A percentile compares a stretch with the other conserved stretches of the same genome.
Evolutionary conservation across 2,797 vertebrate species (phyloP).

Genomic region (Huso huso): DNA sequence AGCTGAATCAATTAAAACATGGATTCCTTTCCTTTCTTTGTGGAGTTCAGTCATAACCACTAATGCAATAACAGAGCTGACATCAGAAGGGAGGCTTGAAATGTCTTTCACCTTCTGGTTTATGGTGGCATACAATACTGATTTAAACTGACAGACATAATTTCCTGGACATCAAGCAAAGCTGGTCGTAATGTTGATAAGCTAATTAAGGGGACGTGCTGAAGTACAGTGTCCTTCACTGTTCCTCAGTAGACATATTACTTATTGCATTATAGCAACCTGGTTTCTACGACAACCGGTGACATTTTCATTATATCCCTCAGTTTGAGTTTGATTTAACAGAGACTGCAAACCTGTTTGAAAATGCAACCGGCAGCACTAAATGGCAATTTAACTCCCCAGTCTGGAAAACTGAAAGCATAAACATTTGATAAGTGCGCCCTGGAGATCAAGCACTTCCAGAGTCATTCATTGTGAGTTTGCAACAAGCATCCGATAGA

Average conservation of each 20-base stretch:
- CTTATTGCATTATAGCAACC: slow-evolving; percentile 7
- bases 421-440: too few species aligned
- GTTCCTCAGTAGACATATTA: slow-evolving; percentile 4
- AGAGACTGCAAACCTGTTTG: too few species aligned
- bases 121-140: slow-evolving; percentile 24
- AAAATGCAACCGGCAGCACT: too few species aligned
- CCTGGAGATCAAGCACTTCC: too few species aligned
- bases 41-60: too few species aligned
- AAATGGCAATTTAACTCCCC: too few species aligned
- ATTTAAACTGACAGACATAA: slow-evolving; percentile 35
- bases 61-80: too few species aligned
- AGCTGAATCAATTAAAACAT: too few species aligned
- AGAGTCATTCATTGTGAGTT: too few species aligned
- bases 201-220: slow-evolving; percentile 45
- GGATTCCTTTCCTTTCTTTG: too few species aligned
- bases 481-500: too few species aligned
- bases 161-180: slow-evolving; percentile 32
- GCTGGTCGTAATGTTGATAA: slow-evolving; percentile 44
- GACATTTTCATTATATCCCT: neutral
- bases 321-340: neutral
- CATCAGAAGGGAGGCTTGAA: slow-evolving; percentile 33
- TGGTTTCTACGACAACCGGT: neutral
- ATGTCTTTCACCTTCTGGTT: slow-evolving; percentile 31
- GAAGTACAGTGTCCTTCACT: slow-evolving; percentile 24
- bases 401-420: too few species aligned